phyloP scores from a whole-genome alignment of 1,140 invertebrate species.

The Caenorhabditis remanei region DNA sequence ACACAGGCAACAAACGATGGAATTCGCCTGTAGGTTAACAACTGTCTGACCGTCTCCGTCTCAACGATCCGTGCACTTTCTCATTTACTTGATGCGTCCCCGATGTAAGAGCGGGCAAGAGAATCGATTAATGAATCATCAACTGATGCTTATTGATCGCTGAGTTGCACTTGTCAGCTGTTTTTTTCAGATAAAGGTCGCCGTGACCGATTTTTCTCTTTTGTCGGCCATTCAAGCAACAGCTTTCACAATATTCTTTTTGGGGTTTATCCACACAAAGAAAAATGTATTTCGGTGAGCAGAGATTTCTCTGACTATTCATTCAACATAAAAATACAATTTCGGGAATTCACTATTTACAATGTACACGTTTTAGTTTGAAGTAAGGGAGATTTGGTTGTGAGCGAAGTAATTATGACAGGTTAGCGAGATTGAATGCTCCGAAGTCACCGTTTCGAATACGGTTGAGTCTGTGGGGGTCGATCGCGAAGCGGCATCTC shows the following conservation, averaged over 20 bases:
- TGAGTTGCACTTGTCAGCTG: background rate
- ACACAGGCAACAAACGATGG: conserved; percentile 32
- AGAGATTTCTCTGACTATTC: background rate
- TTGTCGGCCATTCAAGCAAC: background rate
- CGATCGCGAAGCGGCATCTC: conserved; percentile 35
- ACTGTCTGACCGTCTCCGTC: conserved; percentile 1
- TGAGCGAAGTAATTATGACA: background rate
- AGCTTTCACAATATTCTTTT: background rate
- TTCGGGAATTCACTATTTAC: background rate
- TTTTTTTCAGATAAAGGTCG: background rate
- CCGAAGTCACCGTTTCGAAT: conserved; percentile 32
- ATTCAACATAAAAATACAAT: conserved; percentile 6
- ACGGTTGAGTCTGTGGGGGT: background rate
- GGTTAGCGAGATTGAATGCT: conserved; percentile 3
- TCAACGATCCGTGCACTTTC: background rate
- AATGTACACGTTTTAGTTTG: background rate
- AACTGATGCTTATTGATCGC: background rate
- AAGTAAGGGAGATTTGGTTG: background rate
- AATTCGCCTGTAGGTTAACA: conserved; percentile 33
- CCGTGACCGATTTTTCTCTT: background rate
- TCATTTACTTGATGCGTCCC: background rate
- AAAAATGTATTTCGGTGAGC: background rate
- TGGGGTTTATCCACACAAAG: background rate
- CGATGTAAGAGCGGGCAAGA: background rate
- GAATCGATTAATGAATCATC: conserved; percentile 27